These are phyloP conservation scores for Orchesella cincta DNA, from an alignment of 1,140 invertebrate species.

Conservation along the genomic window DNA sequence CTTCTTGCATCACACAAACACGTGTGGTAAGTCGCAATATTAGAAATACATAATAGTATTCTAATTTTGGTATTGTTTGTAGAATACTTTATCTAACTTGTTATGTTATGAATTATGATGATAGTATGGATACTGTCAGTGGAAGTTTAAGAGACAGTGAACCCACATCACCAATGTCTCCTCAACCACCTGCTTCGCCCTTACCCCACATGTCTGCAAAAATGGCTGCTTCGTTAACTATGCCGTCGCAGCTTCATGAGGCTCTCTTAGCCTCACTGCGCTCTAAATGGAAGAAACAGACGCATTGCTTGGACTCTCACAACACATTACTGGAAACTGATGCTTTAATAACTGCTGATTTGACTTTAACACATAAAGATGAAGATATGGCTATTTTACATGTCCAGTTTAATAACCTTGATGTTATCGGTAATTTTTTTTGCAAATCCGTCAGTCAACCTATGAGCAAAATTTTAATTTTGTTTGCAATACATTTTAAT, in stretches of 20 bases:
- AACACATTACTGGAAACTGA: constrained; percentile 66
- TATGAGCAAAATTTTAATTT: constrained; percentile 16
- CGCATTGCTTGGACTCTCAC: constrained; percentile 21
- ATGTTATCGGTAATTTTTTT: constrained; percentile 92
- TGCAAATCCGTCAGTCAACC: too few species aligned
- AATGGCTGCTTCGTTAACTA: constrained; percentile 28
- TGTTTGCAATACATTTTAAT: constrained; percentile 10
- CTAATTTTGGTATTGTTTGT: too few species aligned
- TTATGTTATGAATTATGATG: constrained; percentile 49
- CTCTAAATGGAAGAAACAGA: constrained; percentile 35
- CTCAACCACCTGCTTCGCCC: constrained; percentile 52
- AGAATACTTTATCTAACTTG: constrained; percentile 4
- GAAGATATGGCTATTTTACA: constrained; percentile 68
- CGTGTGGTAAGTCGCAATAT: constrained; percentile 76
- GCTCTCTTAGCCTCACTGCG: constrained; percentile 52
- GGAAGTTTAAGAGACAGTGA: constrained; percentile 88
- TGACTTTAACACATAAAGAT: constrained; percentile 64
- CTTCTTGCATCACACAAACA: constrained; percentile 91
- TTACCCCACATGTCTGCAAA: constrained; percentile 37
- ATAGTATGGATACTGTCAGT: constrained; percentile 87
- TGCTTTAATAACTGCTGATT: constrained; percentile 81
- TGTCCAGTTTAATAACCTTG: constrained; percentile 90
- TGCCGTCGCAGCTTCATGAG: constrained; percentile 45
- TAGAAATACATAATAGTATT: too few species aligned
- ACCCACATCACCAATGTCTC: constrained; percentile 78